Evolutionary conservation across 2,113 vertebrate species (phyloP), one percentile per base, ranked within the genome.

Genomic region (Pleuronectes platessa): DNA sequence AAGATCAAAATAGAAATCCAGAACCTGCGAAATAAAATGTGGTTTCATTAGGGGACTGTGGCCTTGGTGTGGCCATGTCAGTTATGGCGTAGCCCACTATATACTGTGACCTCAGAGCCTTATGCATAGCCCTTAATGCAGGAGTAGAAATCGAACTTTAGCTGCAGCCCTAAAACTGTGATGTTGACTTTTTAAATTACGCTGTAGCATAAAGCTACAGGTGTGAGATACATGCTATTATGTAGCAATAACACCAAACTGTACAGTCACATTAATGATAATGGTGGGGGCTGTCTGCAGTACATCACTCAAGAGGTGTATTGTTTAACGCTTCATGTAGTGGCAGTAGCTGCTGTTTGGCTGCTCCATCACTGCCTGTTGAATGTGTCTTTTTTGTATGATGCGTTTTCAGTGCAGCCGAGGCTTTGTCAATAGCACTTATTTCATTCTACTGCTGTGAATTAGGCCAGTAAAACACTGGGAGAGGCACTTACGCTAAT

Each of bases 401-500:
- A 79, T 83, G 64, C 11, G 13, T 85, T 84, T 74, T 68, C 59
- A 79, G 74, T 79, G 60, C 71, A 66, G 74, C 37, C 58, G 40
- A 83, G 76, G 56, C 68, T 54, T 64, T 71, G 74, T 84, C 82
- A 87, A 77, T 67, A 63, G 74, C 68, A 42, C 65, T 74, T 75
- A 27, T 76, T 86, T 85, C 27, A 77, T 82, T 82, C 88, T 76
- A 65, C 61, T 64, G 79, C 80, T 70, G 71, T 64, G 68, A 81
- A 90, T 85, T 63, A 89, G 79, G 74, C 78, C 79, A 72, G 78
- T 87, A 76, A 90, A 92, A 81, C 81, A 90, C 73, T 42, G 21
- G 51, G 74, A 85, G 68, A 54, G 74, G 60, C 85, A 87, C 88
- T 92, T 86, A 78, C 15, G 17, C 90, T 92, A 89, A 93, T 92